Percentiles rank a stretch among this genome's conserved stretches.
Evolutionary conservation across 1,140 invertebrate species (phyloP).

Genomic region (Notospermus geniculatus): DNA sequence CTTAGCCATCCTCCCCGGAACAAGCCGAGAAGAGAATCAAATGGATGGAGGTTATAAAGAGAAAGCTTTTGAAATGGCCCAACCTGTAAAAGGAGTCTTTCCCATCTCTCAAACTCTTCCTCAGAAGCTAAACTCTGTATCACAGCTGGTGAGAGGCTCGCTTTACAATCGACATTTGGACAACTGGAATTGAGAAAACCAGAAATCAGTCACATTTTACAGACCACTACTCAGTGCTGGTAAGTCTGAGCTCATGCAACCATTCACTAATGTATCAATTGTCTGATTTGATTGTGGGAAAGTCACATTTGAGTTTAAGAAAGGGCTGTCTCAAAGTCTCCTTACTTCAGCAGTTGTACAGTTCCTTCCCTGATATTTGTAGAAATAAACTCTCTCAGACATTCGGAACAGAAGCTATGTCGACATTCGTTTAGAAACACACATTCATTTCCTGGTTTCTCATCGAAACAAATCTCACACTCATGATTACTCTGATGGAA

Average conservation of each 20-base stretch:
- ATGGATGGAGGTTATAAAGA: slow-evolving; percentile 4
- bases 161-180: slow-evolving; percentile 30
- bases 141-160: slow-evolving; percentile 25
- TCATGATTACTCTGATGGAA: slow-evolving; percentile 29
- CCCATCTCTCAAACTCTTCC: slow-evolving; percentile 31
- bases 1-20: too few relatives aligned
- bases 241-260: background rate
- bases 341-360: slow-evolving; percentile 29
- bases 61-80: background rate
- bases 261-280: background rate
- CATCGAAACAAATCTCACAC: slow-evolving; percentile 34
- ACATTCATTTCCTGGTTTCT: slow-evolving; percentile 31
- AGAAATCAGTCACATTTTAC: too few relatives aligned
- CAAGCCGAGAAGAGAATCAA: too few relatives aligned
- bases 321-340: too few relatives aligned
- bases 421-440: slow-evolving; percentile 28
- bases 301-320: too few relatives aligned
- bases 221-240: too few relatives aligned
- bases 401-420: slow-evolving; percentile 34
- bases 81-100: slow-evolving; percentile 34
- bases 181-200: slow-evolving; percentile 24
- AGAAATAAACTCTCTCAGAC: slow-evolving; percentile 29
- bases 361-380: slow-evolving; percentile 33
- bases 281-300: too few relatives aligned
- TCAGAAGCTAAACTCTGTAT: slow-evolving; percentile 25